Evolutionary conservation across 2,113 vertebrate species (phyloP).

Genomic region (Menura novaehollandiae): DNA sequence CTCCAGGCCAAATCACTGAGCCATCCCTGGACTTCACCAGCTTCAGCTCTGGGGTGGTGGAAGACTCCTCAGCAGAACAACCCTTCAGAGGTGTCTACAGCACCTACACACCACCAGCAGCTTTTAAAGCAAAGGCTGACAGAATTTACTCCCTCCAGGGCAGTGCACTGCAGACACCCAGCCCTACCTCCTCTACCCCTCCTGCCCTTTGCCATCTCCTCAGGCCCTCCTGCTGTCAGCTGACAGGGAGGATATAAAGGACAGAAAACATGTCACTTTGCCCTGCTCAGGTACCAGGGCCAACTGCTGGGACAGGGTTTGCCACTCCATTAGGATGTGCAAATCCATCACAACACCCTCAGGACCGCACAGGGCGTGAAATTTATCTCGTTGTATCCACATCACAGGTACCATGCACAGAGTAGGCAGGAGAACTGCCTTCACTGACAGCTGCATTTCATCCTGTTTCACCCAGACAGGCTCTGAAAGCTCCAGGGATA

Average conservation of each 20-base stretch:
- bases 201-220: background rate
- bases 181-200: background rate
- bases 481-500: background rate
- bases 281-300: background rate
- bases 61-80: background rate
- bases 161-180: background rate
- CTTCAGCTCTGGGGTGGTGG: background rate
- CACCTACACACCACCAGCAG: background rate
- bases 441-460: background rate
- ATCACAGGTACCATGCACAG: background rate
- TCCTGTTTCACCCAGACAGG: background rate
- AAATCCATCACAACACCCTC: background rate
- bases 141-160: background rate
- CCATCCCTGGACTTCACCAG: background rate
- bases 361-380: rapidly evolving
- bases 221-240: background rate
- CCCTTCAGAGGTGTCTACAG: background rate
- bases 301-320: background rate
- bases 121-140: background rate
- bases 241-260: rapidly evolving
- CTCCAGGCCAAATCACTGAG: rapidly evolving
- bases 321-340: background rate
- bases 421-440: background rate
- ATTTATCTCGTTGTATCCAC: background rate
- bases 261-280: background rate